A percentile compares a stretch with the other conserved stretches of the same genome.
Evolutionary conservation across 2,888 invertebrate species (phyloP).

Genomic region (Drosophila falleni): DNA sequence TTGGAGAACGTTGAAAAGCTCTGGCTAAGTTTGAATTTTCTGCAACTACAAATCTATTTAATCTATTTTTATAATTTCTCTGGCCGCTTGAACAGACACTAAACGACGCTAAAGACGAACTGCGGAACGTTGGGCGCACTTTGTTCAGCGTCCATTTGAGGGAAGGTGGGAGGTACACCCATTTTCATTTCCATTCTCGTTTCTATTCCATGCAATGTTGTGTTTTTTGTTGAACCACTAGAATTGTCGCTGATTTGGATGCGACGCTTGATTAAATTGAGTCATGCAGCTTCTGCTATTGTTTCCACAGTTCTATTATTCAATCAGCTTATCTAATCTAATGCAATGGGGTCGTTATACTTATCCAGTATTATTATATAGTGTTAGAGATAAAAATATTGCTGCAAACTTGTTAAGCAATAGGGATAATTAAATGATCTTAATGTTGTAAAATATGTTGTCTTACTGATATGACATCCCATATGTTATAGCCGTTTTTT

Average conservation of each 20-base stretch:
- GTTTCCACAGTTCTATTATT: slow-evolving; percentile 54
- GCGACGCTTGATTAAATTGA: slow-evolving; percentile 71
- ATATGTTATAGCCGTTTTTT: too few relatives aligned
- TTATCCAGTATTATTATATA: neutral
- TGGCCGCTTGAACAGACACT: slow-evolving; percentile 36
- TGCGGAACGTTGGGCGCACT: slow-evolving; percentile 21
- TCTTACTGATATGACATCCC: too few relatives aligned
- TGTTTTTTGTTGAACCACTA: slow-evolving; percentile 40
- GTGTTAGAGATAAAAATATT: neutral
- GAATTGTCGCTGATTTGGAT: slow-evolving; percentile 57
- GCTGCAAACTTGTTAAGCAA: neutral
- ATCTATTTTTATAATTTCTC: slow-evolving; percentile 70
- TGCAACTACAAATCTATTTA: slow-evolving; percentile 68
- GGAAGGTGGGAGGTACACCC: slow-evolving; percentile 2
- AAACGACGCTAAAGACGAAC: slow-evolving; percentile 47
- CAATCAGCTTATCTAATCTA: slow-evolving; percentile 77
- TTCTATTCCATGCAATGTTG: slow-evolving; percentile 4
- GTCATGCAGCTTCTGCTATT: slow-evolving; percentile 45
- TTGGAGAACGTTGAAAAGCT: slow-evolving; percentile 59
- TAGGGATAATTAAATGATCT: neutral
- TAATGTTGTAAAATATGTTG: neutral
- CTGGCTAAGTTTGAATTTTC: slow-evolving; percentile 66
- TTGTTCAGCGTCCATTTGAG: slow-evolving; percentile 5
- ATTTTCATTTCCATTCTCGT: slow-evolving; percentile 1
- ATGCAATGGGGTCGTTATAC: slow-evolving; percentile 46